Evolutionary conservation across 2,113 vertebrate species (phyloP).

Genomic region (Lonchura striata): DNA sequence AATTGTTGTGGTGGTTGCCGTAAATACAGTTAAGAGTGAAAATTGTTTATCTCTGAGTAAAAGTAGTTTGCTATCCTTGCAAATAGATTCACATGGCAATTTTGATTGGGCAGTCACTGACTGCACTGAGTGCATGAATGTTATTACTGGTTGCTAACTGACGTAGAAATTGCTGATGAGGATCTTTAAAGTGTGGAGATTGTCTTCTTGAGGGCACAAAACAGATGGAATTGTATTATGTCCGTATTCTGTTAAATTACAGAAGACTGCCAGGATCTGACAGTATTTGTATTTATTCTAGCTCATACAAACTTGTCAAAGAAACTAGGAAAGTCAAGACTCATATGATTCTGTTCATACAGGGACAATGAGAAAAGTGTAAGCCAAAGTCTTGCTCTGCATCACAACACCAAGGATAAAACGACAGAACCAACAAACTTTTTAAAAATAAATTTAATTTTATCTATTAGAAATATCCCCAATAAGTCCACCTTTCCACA

Average conservation of each 20-base stretch:
- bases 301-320: neutral
- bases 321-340: neutral
- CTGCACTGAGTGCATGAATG: neutral
- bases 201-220: neutral
- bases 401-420: neutral
- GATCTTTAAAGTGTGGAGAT: neutral
- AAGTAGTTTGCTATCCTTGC: neutral
- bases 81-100: neutral
- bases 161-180: neutral
- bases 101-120: neutral
- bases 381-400: neutral
- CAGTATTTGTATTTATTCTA: neutral
- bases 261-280: neutral
- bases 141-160: neutral
- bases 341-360: neutral
- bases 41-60: neutral
- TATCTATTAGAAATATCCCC: slow-evolving; percentile 69
- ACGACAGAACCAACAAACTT: neutral
- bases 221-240: neutral
- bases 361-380: neutral
- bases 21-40: neutral
- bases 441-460: slow-evolving; percentile 78
- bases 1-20: neutral
- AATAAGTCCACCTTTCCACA: slow-evolving; percentile 32
- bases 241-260: neutral